A percentile compares a stretch with the other conserved stretches of the same genome.
These are phyloP conservation scores for Vombatus ursinus DNA, from an alignment of 2,113 vertebrate species.

Conservation along the genomic window DNA sequence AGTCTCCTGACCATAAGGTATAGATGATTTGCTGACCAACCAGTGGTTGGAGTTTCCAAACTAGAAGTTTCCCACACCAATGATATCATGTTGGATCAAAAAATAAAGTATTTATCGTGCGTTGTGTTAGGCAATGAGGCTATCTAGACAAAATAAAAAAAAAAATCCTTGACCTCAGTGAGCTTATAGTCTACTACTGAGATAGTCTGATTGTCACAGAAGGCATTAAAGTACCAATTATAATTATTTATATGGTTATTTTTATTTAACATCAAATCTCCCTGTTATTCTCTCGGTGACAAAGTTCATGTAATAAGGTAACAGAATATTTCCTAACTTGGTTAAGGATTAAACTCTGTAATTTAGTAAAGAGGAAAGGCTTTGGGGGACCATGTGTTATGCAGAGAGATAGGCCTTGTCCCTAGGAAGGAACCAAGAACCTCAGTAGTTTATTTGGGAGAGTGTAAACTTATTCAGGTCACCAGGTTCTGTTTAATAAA, in stretches of 20 bases:
- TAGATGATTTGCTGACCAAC: background rate
- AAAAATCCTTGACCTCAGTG: background rate
- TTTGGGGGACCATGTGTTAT: background rate
- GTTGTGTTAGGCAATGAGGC: background rate
- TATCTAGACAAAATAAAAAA: background rate
- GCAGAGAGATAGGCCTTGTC: background rate
- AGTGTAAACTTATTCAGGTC: background rate
- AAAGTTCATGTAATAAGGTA: background rate
- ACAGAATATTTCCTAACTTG: background rate
- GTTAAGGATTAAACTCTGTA: constrained; percentile 30
- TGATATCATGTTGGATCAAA: background rate
- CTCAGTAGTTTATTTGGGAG: background rate
- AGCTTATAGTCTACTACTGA: background rate
- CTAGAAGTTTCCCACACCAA: background rate
- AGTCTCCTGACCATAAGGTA: background rate
- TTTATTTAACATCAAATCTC: constrained; percentile 15
- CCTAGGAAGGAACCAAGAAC: constrained; percentile 2
- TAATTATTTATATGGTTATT: constrained; percentile 34
- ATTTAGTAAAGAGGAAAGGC: constrained; percentile 39
- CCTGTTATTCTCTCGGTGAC: constrained; percentile 18
- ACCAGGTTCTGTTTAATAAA: background rate
- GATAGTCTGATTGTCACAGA: background rate
- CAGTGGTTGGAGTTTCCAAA: background rate
- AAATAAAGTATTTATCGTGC: background rate
- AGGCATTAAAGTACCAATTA: background rate